Base-by-base conservation (phyloP, 2,888 invertebrate species). In the Mythimna vitellina region DNA sequence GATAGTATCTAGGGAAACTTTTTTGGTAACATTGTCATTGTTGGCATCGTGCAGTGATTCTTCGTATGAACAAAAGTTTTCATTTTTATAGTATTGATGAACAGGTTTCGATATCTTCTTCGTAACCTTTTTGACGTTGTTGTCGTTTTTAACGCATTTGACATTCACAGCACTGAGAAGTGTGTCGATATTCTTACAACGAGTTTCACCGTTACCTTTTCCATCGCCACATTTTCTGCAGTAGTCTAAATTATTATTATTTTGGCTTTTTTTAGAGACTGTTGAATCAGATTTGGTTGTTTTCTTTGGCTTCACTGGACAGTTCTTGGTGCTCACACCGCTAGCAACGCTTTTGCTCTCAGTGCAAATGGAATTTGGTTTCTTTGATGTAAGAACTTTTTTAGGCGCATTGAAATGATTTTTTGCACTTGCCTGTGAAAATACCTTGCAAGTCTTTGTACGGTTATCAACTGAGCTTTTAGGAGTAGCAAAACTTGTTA, bases 81-180 rank as follows among this genome's bases (percentile, higher is more conserved):
- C 92, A 60, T 96, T 96, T 81, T 87, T 94, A 70, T 93, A 96
- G 80, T 92, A 92, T 63, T 96, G 93, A 56, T 93, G 88, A 0
- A 95, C 70, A 0, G 80, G 71, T 67, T 88, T 84, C 0, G 65
- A 65, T 62, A 68, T 20, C 38, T 78, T 84, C 42, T 73, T 85
- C 4, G 68, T 51, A 8, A 22, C 65, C 58, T 67, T 77, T 60
- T 67, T 76, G 3, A 80, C 64, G 10, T 20, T 74, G 20, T 87
- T 82, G n/a, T 87, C 87, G 8, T 85, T 80, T 42, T 70, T 76
- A 22, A 86, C 86, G 32, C 76, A 78, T 57, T 69, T 83, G 0
- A 65, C 35, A 56, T 86, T 86, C 58, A 83, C 61, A 1, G 70
- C 32, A 0, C 49, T 78, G 1, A 87, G 56, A 4, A 87, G 72